Conservation (phyloP, 2,797 vertebrate genomes). For the Gadopsis marmoratus region DNA sequence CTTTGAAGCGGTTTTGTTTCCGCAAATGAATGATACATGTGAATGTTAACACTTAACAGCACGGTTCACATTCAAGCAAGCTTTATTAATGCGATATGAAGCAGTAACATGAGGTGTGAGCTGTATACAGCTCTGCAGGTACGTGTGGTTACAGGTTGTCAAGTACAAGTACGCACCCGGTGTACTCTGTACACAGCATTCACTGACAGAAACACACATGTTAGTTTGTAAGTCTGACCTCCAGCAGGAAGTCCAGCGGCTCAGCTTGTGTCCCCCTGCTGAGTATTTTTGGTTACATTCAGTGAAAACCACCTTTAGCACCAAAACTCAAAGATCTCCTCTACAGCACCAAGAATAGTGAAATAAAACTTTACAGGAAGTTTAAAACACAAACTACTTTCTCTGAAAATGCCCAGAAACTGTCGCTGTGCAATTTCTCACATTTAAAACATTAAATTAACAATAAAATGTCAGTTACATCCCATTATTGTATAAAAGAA, state of each 20-base stretch:
- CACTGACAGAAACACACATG: constrained; percentile 1
- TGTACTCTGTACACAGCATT: background rate
- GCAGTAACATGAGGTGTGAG: constrained; percentile 32
- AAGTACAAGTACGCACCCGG: constrained; percentile 13
- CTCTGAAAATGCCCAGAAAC: background rate
- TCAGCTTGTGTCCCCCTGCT: background rate
- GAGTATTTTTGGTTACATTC: background rate
- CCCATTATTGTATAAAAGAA: background rate
- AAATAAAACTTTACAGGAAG: background rate
- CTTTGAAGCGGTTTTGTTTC: background rate
- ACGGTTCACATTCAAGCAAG: constrained; percentile 47
- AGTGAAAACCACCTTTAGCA: constrained; percentile 31
- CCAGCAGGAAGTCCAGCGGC: background rate
- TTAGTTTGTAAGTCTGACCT: background rate
- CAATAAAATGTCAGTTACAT: background rate
- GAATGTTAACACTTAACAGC: background rate
- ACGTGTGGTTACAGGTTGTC: constrained; percentile 17
- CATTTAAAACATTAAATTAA: constrained; percentile 12
- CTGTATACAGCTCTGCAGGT: constrained; percentile 39
- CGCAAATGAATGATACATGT: background rate
- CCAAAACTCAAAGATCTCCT: constrained; percentile 21
- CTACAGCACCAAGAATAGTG: constrained; percentile 12
- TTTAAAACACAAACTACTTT: background rate
- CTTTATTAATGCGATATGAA: constrained; percentile 64
- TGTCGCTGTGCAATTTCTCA: background rate